A percentile compares a stretch with the other conserved stretches of the same genome.
These are phyloP conservation scores for Agonopterix subpropinquella DNA, from an alignment of 2,888 invertebrate species.

Conservation along the genomic window DNA sequence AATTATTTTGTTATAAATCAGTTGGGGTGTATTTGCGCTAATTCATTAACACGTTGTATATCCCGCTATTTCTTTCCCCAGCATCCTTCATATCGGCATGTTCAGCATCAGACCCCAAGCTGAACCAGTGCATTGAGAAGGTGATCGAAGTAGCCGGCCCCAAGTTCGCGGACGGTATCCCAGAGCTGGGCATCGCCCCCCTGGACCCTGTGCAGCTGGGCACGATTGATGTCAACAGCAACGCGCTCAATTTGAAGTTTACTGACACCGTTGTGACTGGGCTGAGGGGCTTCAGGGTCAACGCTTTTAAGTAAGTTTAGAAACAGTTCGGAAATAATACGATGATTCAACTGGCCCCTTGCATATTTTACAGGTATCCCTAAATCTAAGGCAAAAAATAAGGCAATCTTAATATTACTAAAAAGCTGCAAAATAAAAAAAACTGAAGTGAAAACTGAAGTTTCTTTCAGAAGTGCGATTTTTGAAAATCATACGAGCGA, in stretches of 20 bases:
- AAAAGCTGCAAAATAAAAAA: no score
- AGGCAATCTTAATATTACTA: no score
- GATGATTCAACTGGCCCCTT: no score
- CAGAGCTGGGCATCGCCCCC: constrained; percentile 60
- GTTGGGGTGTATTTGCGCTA: no score
- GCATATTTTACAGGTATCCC: no score
- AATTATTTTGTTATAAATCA: no score
- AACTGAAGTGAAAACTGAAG: no score
- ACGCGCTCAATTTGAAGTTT: constrained; percentile 58
- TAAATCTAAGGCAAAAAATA: no score
- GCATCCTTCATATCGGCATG: constrained; percentile 67
- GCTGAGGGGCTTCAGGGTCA: constrained; percentile 47
- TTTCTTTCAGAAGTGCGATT: no score
- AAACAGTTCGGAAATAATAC: no score
- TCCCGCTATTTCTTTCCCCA: constrained; percentile 20
- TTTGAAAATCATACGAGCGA: no score
- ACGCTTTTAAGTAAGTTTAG: constrained; percentile 54
- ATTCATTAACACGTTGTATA: no score
- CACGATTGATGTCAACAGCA: constrained; percentile 57
- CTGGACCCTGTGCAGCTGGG: constrained; percentile 67
- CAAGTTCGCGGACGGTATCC: constrained; percentile 59
- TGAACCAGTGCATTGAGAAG: constrained; percentile 53
- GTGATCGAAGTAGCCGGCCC: constrained; percentile 41
- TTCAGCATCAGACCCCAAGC: constrained; percentile 53
- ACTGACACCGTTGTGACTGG: constrained; percentile 65